Evolutionary conservation across 1,140 invertebrate genomes (phyloP).

Genomic region (Dryas iulia): DNA sequence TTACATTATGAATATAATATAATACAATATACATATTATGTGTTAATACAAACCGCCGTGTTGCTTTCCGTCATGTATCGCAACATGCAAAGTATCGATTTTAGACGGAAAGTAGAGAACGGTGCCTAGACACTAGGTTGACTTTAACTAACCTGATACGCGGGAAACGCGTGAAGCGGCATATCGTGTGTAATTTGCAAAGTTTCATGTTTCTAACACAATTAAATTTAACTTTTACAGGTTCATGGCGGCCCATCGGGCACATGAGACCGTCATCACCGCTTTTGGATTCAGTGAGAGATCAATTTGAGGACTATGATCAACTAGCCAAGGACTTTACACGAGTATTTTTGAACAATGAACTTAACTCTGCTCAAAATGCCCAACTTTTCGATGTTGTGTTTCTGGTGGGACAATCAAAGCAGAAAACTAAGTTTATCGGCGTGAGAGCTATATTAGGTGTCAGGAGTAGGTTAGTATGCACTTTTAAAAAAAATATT

Average conservation of each 20-base stretch:
- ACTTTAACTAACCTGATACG: no score
- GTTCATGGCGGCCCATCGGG: conserved; percentile 96
- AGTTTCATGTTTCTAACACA: no score
- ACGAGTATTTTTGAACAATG: conserved; percentile 90
- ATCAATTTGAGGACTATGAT: conserved; percentile 96
- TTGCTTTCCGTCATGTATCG: no score
- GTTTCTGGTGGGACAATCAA: conserved; percentile 94
- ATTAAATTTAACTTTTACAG: conserved; percentile 61
- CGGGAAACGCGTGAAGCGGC: no score
- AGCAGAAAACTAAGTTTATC: conserved; percentile 93
- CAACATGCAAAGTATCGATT: no score
- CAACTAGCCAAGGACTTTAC: conserved; percentile 96
- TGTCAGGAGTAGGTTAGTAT: conserved; percentile 88
- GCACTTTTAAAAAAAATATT: background rate
- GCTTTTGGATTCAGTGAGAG: conserved; percentile 93
- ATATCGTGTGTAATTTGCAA: no score
- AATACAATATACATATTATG: no score
- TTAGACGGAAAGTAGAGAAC: no score
- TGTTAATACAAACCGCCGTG: no score
- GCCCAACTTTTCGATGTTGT: conserved; percentile 93
- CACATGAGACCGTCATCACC: conserved; percentile 97
- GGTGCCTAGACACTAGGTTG: no score
- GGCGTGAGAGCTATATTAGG: conserved; percentile 95
- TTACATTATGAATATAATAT: background rate
- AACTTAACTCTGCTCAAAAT: conserved; percentile 86